Percentiles rank a stretch among this genome's conserved stretches.
phyloP scores from a whole-genome alignment of 2,113 vertebrate genomes.

The Anseranas semipalmata region DNA sequence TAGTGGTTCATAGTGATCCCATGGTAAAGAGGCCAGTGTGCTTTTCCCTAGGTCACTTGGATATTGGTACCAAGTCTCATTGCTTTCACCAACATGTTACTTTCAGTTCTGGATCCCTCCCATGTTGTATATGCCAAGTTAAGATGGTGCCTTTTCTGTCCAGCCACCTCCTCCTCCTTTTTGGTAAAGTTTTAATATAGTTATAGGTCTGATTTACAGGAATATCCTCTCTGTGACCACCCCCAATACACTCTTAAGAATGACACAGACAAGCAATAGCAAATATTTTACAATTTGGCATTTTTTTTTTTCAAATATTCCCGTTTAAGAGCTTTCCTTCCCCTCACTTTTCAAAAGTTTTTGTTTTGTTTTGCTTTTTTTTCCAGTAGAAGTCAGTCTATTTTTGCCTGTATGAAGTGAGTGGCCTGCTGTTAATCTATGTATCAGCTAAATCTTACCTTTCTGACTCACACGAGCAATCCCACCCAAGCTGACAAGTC shows the following conservation, averaged over 20 bases:
- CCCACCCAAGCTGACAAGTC: background rate
- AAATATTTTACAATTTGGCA: background rate
- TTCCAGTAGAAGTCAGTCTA: background rate
- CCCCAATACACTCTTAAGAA: background rate
- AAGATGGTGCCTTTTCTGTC: background rate
- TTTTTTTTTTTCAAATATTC: background rate
- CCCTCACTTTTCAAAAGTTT: background rate
- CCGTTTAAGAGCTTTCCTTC: background rate
- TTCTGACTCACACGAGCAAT: background rate
- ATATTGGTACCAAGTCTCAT: background rate
- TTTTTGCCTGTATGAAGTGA: background rate
- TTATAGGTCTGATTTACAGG: background rate
- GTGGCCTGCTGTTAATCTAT: background rate
- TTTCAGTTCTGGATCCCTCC: background rate
- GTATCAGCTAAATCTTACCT: background rate
- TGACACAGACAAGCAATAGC: background rate
- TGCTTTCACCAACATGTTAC: conserved; percentile 12
- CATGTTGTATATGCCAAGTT: background rate
- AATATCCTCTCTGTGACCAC: background rate
- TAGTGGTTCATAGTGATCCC: background rate
- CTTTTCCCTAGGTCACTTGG: background rate
- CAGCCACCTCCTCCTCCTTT: background rate
- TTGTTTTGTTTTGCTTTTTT: background rate
- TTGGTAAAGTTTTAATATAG: background rate
- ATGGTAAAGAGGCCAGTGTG: background rate